phyloP scores from a whole-genome alignment of 2,113 vertebrate species.

The Crypturellus undulatus region DNA sequence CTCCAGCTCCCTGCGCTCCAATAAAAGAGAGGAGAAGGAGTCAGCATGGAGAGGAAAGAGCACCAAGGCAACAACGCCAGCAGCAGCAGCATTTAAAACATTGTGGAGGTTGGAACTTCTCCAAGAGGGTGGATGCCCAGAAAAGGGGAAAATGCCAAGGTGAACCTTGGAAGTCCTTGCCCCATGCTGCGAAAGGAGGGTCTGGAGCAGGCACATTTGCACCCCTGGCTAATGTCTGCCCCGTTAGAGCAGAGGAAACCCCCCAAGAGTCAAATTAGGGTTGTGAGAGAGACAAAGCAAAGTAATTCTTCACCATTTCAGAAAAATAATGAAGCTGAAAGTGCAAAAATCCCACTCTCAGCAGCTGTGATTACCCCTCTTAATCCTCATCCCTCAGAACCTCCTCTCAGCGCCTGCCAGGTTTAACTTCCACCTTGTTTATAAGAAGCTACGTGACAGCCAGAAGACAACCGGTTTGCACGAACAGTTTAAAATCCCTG shows the following conservation, averaged over 20 bases:
- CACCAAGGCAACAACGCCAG: conserved; percentile 35
- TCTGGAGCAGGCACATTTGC: background rate
- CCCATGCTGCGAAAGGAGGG: background rate
- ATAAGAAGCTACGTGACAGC: background rate
- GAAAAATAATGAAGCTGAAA: background rate
- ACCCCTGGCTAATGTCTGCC: background rate
- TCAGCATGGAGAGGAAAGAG: background rate
- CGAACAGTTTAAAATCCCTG: background rate
- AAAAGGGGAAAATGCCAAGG: background rate
- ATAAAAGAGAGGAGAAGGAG: background rate
- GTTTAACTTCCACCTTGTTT: background rate
- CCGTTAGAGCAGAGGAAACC: background rate
- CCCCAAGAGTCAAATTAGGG: background rate
- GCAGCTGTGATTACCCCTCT: background rate
- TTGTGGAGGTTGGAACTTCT: background rate
- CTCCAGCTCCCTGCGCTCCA: accelerated
- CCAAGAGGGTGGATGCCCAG: conserved; percentile 13
- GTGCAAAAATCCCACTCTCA: conserved; percentile 18
- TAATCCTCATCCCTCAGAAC: background rate
- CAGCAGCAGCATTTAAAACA: background rate
- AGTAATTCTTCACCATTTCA: background rate
- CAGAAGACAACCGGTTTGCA: background rate
- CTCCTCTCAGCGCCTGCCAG: background rate
- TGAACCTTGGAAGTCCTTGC: background rate
- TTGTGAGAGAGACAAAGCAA: background rate